Conservation (phyloP, 2,888 invertebrate species). For the Caenorhabditis doughertyi region DNA sequence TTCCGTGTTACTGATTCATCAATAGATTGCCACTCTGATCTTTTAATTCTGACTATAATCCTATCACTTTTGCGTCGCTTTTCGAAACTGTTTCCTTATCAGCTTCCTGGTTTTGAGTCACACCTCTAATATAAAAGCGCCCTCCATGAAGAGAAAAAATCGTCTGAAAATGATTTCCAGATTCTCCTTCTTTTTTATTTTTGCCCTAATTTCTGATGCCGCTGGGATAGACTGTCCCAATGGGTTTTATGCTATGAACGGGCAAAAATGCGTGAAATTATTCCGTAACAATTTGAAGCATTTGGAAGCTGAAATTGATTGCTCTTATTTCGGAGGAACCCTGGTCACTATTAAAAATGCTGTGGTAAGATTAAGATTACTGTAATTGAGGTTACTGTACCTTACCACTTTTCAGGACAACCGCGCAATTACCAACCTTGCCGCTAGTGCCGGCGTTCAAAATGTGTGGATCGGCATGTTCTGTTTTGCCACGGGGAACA, state of each 20-base stretch:
- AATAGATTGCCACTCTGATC: no score
- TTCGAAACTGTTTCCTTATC: no score
- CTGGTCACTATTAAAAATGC: constrained; percentile 17
- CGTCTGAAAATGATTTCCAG: constrained; percentile 1
- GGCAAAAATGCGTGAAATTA: constrained; percentile 10
- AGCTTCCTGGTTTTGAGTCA: no score
- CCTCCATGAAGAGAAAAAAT: neutral
- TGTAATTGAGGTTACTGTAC: neutral
- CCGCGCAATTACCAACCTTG: constrained; percentile 17
- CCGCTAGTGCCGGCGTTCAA: neutral
- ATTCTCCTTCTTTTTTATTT: neutral
- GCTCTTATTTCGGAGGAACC: constrained; percentile 27
- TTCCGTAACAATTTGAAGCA: constrained; percentile 10
- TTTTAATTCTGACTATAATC: no score
- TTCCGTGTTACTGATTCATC: no score
- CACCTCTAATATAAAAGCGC: neutral
- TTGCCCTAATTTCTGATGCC: neutral
- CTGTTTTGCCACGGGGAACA: constrained; percentile 5
- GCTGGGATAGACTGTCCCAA: neutral
- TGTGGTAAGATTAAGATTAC: constrained; percentile 35
- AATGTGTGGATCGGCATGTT: constrained; percentile 31
- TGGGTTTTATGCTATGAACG: constrained; percentile 16
- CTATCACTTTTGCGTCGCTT: no score
- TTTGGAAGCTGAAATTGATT: constrained; percentile 19
- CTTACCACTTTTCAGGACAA: constrained; percentile 11